These are phyloP conservation scores for Bubo scandiacus DNA, from an alignment of 2,113 vertebrate species.

Conservation along the genomic window DNA sequence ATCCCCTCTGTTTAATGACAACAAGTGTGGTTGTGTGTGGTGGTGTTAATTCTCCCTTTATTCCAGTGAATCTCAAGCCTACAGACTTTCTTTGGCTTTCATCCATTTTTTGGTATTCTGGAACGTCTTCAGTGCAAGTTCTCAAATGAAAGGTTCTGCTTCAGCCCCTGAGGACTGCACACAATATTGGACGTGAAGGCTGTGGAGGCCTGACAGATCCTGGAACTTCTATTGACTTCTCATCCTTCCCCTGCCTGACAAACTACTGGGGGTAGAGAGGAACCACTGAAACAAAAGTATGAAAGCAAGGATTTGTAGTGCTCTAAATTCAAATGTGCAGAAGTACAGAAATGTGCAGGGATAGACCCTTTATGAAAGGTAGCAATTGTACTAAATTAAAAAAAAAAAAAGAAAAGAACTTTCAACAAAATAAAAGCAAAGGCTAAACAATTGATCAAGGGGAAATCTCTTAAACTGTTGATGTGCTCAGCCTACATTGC, in stretches of 20 bases:
- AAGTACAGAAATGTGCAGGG: neutral
- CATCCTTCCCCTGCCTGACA: neutral
- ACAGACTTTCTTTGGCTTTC: neutral
- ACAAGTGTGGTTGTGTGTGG: neutral
- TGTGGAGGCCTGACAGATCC: neutral
- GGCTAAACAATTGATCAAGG: neutral
- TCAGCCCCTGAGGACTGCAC: neutral
- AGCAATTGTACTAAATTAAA: neutral
- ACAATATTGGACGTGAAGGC: neutral
- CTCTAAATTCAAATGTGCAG: neutral
- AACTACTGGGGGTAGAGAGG: neutral
- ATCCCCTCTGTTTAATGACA: neutral
- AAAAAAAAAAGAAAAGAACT: neutral
- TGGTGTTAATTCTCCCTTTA: neutral
- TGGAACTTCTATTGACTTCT: neutral
- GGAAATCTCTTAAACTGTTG: neutral
- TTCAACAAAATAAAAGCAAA: neutral
- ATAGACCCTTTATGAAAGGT: neutral
- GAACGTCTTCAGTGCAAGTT: neutral
- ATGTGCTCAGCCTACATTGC: neutral
- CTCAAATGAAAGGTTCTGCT: neutral
- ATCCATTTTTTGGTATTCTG: slow-evolving; percentile 5
- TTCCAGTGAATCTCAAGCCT: neutral
- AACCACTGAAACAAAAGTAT: neutral
- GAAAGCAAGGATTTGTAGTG: neutral